These are phyloP conservation scores for Tetragonula carbonaria DNA, from an alignment of 2,888 invertebrate genomes.

Conservation along the genomic window DNA sequence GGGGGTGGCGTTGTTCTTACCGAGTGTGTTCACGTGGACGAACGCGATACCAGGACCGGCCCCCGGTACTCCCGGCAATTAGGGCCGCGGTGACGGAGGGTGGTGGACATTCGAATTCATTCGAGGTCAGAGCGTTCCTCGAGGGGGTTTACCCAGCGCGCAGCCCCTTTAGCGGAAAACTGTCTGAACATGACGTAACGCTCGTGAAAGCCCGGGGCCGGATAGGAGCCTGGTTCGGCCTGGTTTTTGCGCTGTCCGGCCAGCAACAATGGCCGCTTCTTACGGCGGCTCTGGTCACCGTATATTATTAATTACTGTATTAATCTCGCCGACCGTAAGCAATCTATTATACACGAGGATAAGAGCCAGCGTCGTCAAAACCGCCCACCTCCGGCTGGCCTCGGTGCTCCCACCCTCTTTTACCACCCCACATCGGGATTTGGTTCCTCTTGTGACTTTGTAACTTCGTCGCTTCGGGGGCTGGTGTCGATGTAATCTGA, in stretches of 20 bases:
- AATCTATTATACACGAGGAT: conserved; percentile 82
- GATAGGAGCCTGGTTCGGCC: conserved; percentile 62
- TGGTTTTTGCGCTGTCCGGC: conserved; percentile 81
- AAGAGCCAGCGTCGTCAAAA: conserved; percentile 72
- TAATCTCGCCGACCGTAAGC: conserved; percentile 81
- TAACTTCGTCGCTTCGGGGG: conserved; percentile 61
- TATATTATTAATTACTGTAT: conserved; percentile 84
- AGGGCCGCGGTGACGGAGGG: conserved; percentile 63
- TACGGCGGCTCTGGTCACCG: conserved; percentile 79
- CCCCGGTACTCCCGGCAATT: conserved; percentile 79
- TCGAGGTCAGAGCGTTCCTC: conserved; percentile 68
- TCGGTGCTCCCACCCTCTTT: conserved; percentile 1
- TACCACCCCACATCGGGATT: not conserved
- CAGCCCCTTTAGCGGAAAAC: conserved; percentile 77
- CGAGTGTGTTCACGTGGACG: conserved; percentile 14
- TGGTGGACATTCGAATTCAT: conserved; percentile 82
- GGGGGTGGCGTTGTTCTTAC: conserved; percentile 14
- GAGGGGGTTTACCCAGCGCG: conserved; percentile 19
- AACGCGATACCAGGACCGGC: conserved; percentile 61
- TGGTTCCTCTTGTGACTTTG: conserved; percentile 56
- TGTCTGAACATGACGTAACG: conserved; percentile 83
- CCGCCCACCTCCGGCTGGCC: conserved; percentile 23
- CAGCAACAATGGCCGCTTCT: conserved; percentile 82
- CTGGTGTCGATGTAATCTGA: conserved; percentile 67
- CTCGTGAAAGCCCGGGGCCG: conserved; percentile 76